phyloP scores from a whole-genome alignment of 2,797 vertebrate genomes.

The Onychomys torridus region DNA sequence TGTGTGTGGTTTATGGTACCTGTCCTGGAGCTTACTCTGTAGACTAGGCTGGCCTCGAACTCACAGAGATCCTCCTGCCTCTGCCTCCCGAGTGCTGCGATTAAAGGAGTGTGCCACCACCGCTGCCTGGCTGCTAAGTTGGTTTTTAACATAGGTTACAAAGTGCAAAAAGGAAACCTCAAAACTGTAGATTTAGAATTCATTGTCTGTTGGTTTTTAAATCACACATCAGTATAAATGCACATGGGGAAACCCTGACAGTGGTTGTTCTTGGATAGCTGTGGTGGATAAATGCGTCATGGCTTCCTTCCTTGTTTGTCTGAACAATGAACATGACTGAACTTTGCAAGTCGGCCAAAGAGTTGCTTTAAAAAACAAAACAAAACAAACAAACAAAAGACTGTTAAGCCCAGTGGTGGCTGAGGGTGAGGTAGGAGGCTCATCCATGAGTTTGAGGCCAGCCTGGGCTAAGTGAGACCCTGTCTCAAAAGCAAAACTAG shows the following conservation, averaged over 20 bases:
- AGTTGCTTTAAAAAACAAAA: no score
- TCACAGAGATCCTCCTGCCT: no score
- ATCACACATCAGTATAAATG: background rate
- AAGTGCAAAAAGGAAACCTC: background rate
- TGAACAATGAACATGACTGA: background rate
- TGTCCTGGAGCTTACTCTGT: no score
- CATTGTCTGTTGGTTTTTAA: background rate
- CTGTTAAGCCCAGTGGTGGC: background rate
- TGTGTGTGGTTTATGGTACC: no score
- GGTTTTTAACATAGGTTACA: background rate
- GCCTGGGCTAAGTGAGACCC: background rate
- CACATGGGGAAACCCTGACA: background rate
- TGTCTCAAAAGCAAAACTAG: background rate
- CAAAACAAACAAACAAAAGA: no score
- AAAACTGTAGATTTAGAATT: background rate
- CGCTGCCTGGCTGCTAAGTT: no score
- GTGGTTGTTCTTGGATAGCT: background rate
- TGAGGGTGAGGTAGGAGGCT: background rate
- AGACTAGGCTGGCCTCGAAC: no score
- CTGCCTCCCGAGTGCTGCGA: no score
- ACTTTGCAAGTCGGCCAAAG: background rate
- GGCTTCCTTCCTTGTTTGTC: background rate
- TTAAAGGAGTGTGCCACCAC: no score
- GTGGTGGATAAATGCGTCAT: background rate
- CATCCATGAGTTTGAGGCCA: background rate